These are phyloP conservation scores for Pedetes capensis DNA, from an alignment of 2,113 vertebrate genomes.

Conservation along the genomic window DNA sequence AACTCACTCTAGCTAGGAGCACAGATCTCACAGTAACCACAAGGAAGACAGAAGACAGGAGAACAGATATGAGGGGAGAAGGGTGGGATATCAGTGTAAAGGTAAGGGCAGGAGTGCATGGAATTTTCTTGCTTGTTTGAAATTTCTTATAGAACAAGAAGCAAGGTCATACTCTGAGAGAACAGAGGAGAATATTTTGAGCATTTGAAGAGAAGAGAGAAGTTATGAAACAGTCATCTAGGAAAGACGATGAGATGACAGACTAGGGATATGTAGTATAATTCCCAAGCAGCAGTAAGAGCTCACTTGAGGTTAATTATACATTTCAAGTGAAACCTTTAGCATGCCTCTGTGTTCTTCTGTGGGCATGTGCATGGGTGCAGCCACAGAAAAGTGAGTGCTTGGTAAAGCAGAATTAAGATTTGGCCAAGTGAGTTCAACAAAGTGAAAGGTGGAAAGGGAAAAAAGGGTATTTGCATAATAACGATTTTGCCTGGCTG, in stretches of 20 bases:
- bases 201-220: not conserved
- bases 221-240: not conserved
- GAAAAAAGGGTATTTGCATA: not conserved
- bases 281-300: not conserved
- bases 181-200: not conserved
- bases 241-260: not conserved
- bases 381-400: not conserved
- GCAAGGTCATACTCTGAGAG: not conserved
- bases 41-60: not conserved
- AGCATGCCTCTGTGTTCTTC: not conserved
- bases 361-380: not conserved
- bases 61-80: not conserved
- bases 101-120: not conserved
- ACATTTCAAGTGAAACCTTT: not conserved
- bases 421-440: not conserved
- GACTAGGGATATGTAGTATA: not conserved
- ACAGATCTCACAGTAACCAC: not conserved
- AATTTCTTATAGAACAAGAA: slow-evolving; percentile 1
- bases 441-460: not conserved
- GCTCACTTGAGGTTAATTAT: not conserved
- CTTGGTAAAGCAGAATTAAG: not conserved
- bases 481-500: not conserved
- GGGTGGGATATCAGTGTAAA: not conserved
- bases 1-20: not conserved
- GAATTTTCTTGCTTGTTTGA: not conserved